A percentile compares a stretch with the other conserved stretches of the same genome.
Evolutionary conservation across 2,797 vertebrate species (phyloP).

Genomic region (Lacerta viridis): DNA sequence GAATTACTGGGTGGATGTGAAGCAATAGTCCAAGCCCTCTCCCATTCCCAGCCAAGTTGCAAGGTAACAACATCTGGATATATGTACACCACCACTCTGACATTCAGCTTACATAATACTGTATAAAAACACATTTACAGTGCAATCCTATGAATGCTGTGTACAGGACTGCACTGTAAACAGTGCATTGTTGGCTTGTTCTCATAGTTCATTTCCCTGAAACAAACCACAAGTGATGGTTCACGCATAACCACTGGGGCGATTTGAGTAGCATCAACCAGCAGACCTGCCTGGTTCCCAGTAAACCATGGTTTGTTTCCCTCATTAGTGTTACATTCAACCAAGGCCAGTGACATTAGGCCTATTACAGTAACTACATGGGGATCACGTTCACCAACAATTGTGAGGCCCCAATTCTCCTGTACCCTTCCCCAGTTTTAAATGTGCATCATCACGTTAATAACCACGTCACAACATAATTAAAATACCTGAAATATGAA

Average conservation of each 20-base stretch:
- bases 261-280: too few species aligned
- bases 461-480: not conserved
- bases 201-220: too few species aligned
- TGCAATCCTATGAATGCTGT: too few species aligned
- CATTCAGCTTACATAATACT: not conserved
- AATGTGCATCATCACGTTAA: not conserved
- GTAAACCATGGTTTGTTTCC: too few species aligned
- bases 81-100: not conserved
- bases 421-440: not conserved
- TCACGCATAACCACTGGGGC: too few species aligned
- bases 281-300: too few species aligned
- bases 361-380: not conserved
- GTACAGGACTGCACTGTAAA: too few species aligned
- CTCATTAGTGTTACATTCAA: not conserved
- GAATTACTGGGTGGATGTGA: not conserved
- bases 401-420: not conserved
- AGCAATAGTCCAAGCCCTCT: not conserved
- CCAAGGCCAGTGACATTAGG: not conserved
- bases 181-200: too few species aligned
- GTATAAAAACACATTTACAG: too few species aligned
- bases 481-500: constrained; percentile 20
- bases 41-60: not conserved
- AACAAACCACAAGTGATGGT: too few species aligned
- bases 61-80: not conserved
- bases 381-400: not conserved